Percentiles rank a stretch among this genome's conserved stretches.
Conservation (phyloP, 2,113 vertebrate species). For the Scophthalmus maximus region DNA sequence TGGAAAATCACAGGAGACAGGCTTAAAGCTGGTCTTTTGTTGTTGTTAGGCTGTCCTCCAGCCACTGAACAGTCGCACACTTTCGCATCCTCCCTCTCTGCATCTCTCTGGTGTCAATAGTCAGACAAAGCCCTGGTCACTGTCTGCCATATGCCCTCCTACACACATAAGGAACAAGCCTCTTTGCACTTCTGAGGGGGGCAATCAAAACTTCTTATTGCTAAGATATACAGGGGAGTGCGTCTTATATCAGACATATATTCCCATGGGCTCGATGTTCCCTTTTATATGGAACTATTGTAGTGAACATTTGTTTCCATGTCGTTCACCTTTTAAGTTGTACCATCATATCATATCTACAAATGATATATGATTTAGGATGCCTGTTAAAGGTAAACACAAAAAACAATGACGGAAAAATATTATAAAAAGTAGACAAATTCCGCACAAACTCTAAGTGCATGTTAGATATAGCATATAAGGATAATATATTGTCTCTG, state of each 20-base stretch:
- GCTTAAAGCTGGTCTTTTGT: conserved; percentile 81
- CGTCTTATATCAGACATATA: conserved; percentile 11
- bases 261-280: background rate
- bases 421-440: conserved; percentile 1
- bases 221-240: conserved; percentile 27
- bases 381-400: background rate
- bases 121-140: conserved; percentile 78
- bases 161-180: conserved; percentile 66
- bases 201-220: conserved; percentile 61
- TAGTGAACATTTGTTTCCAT: background rate
- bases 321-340: background rate
- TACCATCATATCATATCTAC: background rate
- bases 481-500: conserved; percentile 26
- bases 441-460: too few relatives aligned
- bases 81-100: conserved; percentile 74
- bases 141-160: conserved; percentile 76
- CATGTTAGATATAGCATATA: background rate
- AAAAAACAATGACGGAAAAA: too few relatives aligned
- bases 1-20: conserved; percentile 84
- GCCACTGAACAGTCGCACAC: conserved; percentile 73
- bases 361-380: background rate
- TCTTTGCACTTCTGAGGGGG: conserved; percentile 73
- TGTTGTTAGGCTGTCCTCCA: conserved; percentile 76
- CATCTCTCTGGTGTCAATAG: conserved; percentile 80
- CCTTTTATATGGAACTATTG: background rate